phyloP scores from a whole-genome alignment of 2,888 invertebrate genomes.

The Luperina testacea region DNA sequence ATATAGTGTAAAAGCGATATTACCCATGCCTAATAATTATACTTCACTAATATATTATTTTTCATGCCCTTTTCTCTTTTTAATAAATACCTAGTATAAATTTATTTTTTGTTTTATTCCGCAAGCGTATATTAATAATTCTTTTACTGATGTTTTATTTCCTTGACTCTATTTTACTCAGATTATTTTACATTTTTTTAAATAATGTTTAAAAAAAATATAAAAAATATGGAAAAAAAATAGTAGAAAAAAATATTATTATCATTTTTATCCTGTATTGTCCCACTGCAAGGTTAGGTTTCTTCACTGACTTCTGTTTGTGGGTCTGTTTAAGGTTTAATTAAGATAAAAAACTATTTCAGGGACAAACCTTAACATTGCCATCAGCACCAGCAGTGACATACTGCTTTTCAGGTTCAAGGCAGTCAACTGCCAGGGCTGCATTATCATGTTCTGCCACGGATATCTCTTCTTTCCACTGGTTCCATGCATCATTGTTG shows the following conservation, averaged over 20 bases:
- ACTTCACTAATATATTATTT: too few species aligned
- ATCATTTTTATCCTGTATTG: not conserved
- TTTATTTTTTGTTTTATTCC: too few species aligned
- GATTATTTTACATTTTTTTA: not conserved
- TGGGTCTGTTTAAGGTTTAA: not conserved
- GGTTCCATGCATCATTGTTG: conserved; percentile 78
- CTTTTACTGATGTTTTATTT: not conserved
- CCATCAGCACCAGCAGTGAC: conserved; percentile 87
- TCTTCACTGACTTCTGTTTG: not conserved
- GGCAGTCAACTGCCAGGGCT: conserved; percentile 80
- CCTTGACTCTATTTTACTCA: not conserved
- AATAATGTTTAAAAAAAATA: not conserved
- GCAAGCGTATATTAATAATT: not conserved
- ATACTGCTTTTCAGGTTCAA: conserved; percentile 79
- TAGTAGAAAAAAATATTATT: not conserved
- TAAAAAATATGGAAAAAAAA: not conserved
- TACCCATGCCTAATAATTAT: too few species aligned
- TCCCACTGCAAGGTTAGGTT: not conserved
- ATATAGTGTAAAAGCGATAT: too few species aligned
- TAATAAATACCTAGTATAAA: too few species aligned
- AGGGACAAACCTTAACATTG: conserved; percentile 81
- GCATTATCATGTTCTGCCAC: conserved; percentile 85
- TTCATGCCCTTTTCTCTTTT: too few species aligned
- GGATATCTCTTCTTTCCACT: conserved; percentile 80
- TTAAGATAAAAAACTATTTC: not conserved